phyloP scores from a whole-genome alignment of 2,797 vertebrate genomes.

The Monodelphis domestica region DNA sequence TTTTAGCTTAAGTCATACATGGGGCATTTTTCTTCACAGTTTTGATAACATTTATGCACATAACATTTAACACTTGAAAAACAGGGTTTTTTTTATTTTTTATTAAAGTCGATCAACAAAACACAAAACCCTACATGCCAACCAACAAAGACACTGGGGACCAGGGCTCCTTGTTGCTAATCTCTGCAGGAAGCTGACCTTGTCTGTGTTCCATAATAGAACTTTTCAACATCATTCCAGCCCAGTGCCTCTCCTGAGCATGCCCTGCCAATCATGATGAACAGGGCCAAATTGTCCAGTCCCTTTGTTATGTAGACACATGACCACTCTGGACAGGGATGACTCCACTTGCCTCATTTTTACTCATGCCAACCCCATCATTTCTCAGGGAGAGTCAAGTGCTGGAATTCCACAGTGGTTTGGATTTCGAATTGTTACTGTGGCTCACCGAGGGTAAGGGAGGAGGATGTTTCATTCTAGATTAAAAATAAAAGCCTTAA shows the following conservation, averaged over 20 bases:
- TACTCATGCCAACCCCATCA: not conserved
- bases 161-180: conserved; percentile 59
- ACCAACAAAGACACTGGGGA: conserved; percentile 67
- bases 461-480: not conserved
- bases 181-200: conserved; percentile 77
- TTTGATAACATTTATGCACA: conserved; percentile 77
- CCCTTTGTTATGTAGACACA: conserved; percentile 31
- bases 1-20: conserved; percentile 71
- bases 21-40: conserved; percentile 61
- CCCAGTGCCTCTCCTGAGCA: conserved; percentile 60
- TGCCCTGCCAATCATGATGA: conserved; percentile 62
- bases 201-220: conserved; percentile 77
- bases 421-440: conserved; percentile 53
- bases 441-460: conserved; percentile 45
- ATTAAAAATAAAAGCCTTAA: conserved; percentile 42
- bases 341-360: conserved; percentile 53
- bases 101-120: conserved; percentile 68
- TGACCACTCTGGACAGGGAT: conserved; percentile 51
- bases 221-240: conserved; percentile 77
- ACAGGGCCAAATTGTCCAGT: not conserved
- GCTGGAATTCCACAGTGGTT: conserved; percentile 3
- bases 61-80: conserved; percentile 73
- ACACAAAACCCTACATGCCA: conserved; percentile 63
- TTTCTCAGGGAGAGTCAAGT: conserved; percentile 54
- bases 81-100: conserved; percentile 19